Evolutionary conservation across 1,140 invertebrate genomes (phyloP).

Genomic region (Cyphomyrmex costatus): DNA sequence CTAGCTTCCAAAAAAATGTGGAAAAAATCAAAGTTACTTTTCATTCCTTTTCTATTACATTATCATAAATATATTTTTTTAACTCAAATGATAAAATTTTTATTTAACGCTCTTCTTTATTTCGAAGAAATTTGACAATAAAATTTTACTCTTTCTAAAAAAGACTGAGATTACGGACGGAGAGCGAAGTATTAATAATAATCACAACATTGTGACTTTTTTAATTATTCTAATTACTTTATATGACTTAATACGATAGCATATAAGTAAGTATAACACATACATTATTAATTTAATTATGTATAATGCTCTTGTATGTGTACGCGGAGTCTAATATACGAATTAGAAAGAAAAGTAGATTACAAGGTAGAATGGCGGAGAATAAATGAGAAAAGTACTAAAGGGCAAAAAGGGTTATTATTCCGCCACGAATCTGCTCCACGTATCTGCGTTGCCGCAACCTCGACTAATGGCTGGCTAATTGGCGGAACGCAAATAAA

Average conservation of each 20-base stretch:
- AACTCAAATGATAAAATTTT: too few species aligned
- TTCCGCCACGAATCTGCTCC: not conserved
- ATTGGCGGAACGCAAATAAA: conserved; percentile 87
- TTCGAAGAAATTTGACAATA: too few species aligned
- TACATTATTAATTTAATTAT: conserved; percentile 1
- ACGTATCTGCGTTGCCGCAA: conserved; percentile 73
- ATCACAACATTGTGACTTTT: not conserved
- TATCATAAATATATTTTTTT: too few species aligned
- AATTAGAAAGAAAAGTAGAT: conserved; percentile 24
- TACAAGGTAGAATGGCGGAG: conserved; percentile 5
- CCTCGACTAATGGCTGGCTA: conserved; percentile 84
- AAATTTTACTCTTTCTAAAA: too few species aligned
- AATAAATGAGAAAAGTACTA: conserved; percentile 30
- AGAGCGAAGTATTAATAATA: not conserved
- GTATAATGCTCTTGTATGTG: not conserved
- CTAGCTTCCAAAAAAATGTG: too few species aligned
- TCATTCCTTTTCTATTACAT: too few species aligned
- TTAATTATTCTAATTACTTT: conserved; percentile 13
- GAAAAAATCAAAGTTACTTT: too few species aligned
- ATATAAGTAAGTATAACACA: not conserved
- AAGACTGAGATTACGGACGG: too few species aligned
- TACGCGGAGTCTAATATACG: not conserved
- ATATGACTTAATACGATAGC: not conserved
- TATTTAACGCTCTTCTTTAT: too few species aligned
- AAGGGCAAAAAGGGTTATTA: conserved; percentile 26